Base-by-base conservation (phyloP, 92 coral and sea anemone species). In the Epizoanthus ramosus region DNA sequence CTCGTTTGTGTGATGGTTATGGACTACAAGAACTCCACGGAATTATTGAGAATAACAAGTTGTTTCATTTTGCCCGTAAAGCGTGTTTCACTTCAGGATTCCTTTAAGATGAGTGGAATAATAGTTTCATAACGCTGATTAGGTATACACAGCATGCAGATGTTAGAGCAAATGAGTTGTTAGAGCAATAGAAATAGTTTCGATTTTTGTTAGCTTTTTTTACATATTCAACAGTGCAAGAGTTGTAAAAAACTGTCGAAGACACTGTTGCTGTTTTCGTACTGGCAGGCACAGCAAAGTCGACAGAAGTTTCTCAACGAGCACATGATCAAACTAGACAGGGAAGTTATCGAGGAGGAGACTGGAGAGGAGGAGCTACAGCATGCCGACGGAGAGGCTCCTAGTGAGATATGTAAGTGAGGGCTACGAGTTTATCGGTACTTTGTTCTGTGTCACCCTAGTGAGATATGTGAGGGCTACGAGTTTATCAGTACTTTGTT, bases 261-360 rank as follows among this genome's bases (percentile, higher is more conserved):
- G 54, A 21, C 50, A 60, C 56, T 15, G n/a, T 37, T 31, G 8
- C 16, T n/a, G 35, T 43, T 33, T 58, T 24, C 60, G 10, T 35
- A 35, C 18, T 33, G 17, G 0, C 80, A 96, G 99, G 99, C 99
- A 17, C 94, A 89, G 14, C 95, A 94, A 77, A 96, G 99, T 73
- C 97, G 99, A 21, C 98, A 90, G 77, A 96, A 94, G 88, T 96
- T 94, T 85, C 89, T 96, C 63, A 94, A 91, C 79, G 97, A 94
- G 74, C 91, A 93, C 83, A 90, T 93, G 92, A 92, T 96, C 10
- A 96, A 96, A 71, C 70, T 89, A 15, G 93, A 93, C 31, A 93
- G 85, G 80, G 98, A 93, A 56, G 79, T 85, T 50, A 81, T 84
- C 22, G 98, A 92, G 81, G 94, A 91, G 84, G 97, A 92, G 75